Conservation (phyloP, 2,888 invertebrate genomes). For the Oxystoma pomonae region DNA sequence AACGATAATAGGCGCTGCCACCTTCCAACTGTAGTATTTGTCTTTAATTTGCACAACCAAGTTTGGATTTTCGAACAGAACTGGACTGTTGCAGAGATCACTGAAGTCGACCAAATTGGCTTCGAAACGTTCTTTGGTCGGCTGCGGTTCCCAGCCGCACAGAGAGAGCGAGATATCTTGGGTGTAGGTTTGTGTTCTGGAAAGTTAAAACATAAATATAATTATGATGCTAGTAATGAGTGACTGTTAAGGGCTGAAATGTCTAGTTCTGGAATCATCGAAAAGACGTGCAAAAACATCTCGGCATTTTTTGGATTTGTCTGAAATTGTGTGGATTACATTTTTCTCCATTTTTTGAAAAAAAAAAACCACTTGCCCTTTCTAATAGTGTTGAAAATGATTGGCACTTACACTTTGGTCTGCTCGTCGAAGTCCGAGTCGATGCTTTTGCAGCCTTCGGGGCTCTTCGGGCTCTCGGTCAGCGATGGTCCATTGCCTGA, state of each 20-base stretch:
- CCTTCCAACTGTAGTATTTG: conserved; percentile 87
- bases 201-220: too few relatives aligned
- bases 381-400: too few relatives aligned
- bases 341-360: too few relatives aligned
- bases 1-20: conserved; percentile 86
- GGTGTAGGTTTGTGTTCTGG: conserved; percentile 45
- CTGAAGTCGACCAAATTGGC: conserved; percentile 57
- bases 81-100: conserved; percentile 66
- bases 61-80: conserved; percentile 72
- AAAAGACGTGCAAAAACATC: too few relatives aligned
- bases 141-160: conserved; percentile 63
- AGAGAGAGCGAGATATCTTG: conserved; percentile 71
- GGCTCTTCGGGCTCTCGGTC: conserved; percentile 89
- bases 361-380: too few relatives aligned
- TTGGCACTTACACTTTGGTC: conserved; percentile 47
- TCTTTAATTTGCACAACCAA: conserved; percentile 82
- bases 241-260: too few relatives aligned
- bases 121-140: conserved; percentile 53
- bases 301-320: too few relatives aligned
- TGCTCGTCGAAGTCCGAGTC: conserved; percentile 83
- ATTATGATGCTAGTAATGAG: too few relatives aligned
- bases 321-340: too few relatives aligned
- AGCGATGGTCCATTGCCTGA: conserved; percentile 95
- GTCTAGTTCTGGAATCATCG: too few relatives aligned
- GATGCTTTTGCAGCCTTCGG: conserved; percentile 75